phyloP scores from a whole-genome alignment of 2,113 vertebrate species.

The Stictonetta naevosa region DNA sequence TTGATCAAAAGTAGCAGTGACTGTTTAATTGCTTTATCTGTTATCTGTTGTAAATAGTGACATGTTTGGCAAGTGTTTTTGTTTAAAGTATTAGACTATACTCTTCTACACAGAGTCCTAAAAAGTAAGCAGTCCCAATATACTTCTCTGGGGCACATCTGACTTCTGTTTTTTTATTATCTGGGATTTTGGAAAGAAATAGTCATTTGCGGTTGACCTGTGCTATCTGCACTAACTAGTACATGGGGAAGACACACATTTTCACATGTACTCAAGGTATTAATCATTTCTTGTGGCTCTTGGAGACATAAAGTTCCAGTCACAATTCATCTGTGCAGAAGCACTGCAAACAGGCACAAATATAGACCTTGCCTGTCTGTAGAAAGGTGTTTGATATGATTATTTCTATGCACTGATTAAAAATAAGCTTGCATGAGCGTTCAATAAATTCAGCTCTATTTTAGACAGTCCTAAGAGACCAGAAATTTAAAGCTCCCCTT shows the following conservation, averaged over 20 bases:
- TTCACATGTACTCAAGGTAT: background rate
- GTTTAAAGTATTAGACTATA: background rate
- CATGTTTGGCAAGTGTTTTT: background rate
- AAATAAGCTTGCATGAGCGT: slow-evolving; percentile 54
- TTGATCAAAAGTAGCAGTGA: background rate
- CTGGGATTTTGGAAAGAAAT: background rate
- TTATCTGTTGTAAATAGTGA: background rate
- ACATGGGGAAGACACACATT: background rate
- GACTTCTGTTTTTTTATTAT: background rate
- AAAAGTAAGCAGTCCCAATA: background rate
- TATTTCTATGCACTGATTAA: slow-evolving; percentile 49
- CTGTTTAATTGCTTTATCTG: background rate
- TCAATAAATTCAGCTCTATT: slow-evolving; percentile 50
- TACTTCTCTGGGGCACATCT: background rate
- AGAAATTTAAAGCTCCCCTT: slow-evolving; percentile 52
- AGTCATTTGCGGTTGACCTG: background rate
- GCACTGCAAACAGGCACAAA: slow-evolving; percentile 14
- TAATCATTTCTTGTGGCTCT: background rate
- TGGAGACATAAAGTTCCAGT: background rate
- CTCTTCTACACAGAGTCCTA: background rate
- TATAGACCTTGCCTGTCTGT: background rate
- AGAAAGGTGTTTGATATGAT: slow-evolving; percentile 4
- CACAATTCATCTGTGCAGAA: slow-evolving; percentile 14
- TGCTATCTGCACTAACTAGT: background rate
- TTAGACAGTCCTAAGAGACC: slow-evolving; percentile 44